Conservation (phyloP, 2,888 invertebrate genomes). For the Philonicus albiceps region DNA sequence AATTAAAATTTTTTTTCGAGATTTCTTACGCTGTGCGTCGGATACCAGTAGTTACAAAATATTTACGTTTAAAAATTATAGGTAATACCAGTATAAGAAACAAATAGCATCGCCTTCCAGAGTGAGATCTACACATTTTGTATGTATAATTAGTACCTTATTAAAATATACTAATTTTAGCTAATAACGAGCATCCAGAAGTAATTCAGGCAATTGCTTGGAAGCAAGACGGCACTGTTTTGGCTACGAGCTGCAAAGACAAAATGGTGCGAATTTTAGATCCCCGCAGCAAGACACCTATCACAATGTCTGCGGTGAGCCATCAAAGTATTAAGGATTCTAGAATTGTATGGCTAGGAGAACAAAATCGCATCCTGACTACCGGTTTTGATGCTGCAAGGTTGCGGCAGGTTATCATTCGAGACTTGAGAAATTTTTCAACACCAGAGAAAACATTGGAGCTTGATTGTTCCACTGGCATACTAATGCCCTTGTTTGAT, state of each 20-base stretch:
- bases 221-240: constrained; percentile 80
- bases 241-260: constrained; percentile 92
- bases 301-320: constrained; percentile 73
- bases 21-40: too few relatives aligned
- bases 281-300: constrained; percentile 72
- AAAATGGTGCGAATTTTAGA: constrained; percentile 87
- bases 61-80: neutral
- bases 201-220: constrained; percentile 90
- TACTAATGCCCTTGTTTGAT: constrained; percentile 92
- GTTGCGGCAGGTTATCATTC: constrained; percentile 85
- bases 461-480: constrained; percentile 87
- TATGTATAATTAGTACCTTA: neutral
- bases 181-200: constrained; percentile 79
- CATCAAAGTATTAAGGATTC: constrained; percentile 94
- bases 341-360: constrained; percentile 88
- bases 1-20: too few relatives aligned
- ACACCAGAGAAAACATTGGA: constrained; percentile 80
- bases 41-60: too few relatives aligned
- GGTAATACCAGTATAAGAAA: neutral
- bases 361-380: constrained; percentile 81
- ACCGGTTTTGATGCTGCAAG: constrained; percentile 91
- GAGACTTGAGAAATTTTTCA: constrained; percentile 83
- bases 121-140: too few relatives aligned
- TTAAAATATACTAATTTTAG: constrained; percentile 57
- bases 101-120: too few relatives aligned